phyloP scores from a whole-genome alignment of 2,888 invertebrate species.

The Anoplius nigerrimus region DNA sequence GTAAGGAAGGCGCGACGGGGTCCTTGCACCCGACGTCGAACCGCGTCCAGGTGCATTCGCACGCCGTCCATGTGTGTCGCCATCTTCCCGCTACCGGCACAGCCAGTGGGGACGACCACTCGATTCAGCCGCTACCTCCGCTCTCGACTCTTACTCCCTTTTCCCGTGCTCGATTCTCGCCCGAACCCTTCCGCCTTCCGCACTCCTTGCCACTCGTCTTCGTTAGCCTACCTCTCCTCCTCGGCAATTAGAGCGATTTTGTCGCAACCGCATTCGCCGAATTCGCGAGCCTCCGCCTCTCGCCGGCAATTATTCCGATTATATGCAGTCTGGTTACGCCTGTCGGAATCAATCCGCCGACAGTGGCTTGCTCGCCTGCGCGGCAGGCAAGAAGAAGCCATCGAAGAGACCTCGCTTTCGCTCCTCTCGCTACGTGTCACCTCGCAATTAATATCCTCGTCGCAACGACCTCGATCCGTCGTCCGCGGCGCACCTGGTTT shows the following conservation, averaged over 20 bases:
- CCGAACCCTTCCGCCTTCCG: constrained; percentile 21
- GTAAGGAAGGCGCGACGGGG: constrained; percentile 41
- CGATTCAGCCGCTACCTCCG: too few relatives aligned
- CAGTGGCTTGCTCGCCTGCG: too few relatives aligned
- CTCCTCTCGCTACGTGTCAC: constrained; percentile 52
- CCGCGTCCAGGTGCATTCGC: constrained; percentile 44
- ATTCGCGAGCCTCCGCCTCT: constrained; percentile 16
- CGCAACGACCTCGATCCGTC: constrained; percentile 62
- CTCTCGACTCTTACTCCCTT: constrained; percentile 23
- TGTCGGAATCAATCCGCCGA: constrained; percentile 53
- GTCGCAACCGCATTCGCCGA: not conserved
- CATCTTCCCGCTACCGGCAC: constrained; percentile 9
- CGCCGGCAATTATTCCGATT: constrained; percentile 52
- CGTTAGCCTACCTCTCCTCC: too few relatives aligned
- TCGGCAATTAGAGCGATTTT: not conserved
- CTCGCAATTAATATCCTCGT: constrained; percentile 67
- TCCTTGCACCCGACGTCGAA: constrained; percentile 31
- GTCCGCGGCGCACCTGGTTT: constrained; percentile 60
- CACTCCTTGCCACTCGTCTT: too few relatives aligned
- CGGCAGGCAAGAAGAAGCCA: constrained; percentile 49
- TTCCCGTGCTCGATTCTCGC: constrained; percentile 38
- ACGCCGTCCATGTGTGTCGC: constrained; percentile 10
- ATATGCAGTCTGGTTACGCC: constrained; percentile 46
- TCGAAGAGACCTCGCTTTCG: constrained; percentile 56
- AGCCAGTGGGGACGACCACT: constrained; percentile 5